phyloP scores from a whole-genome alignment of 2,888 invertebrate species.

The Sinelater perroti region DNA sequence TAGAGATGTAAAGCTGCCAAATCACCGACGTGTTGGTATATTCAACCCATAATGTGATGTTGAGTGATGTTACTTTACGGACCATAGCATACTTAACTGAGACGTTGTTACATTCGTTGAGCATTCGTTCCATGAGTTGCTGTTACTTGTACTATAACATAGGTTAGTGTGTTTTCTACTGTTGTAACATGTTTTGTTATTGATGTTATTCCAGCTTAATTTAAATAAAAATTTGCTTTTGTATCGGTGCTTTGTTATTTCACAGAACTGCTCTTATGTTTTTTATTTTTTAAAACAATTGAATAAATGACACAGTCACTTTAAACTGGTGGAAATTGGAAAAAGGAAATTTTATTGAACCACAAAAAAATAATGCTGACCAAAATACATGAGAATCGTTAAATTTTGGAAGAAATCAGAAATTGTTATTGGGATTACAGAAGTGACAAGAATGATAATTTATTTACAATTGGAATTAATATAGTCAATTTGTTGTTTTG shows the following conservation, averaged over 20 bases:
- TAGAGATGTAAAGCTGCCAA: slow-evolving; percentile 14
- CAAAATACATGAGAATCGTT: too few species aligned
- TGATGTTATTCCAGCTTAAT: slow-evolving; percentile 32
- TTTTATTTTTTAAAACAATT: too few species aligned
- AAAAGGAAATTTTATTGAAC: too few species aligned
- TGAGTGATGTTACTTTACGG: slow-evolving; percentile 9
- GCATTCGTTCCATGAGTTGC: slow-evolving; percentile 11
- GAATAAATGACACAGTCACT: too few species aligned
- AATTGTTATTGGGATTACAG: too few species aligned
- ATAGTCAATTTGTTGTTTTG: too few species aligned
- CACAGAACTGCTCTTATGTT: too few species aligned
- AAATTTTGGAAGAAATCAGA: too few species aligned
- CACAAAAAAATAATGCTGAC: too few species aligned
- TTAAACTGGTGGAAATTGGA: too few species aligned
- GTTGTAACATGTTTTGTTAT: slow-evolving; percentile 26
- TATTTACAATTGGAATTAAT: too few species aligned
- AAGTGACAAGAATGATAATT: too few species aligned
- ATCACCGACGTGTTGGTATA: slow-evolving; percentile 6
- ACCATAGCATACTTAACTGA: slow-evolving; percentile 19
- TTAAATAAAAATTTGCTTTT: slow-evolving; percentile 31
- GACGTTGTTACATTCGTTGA: neutral
- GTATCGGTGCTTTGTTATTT: neutral
- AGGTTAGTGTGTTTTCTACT: slow-evolving; percentile 20
- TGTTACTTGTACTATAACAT: slow-evolving; percentile 15
- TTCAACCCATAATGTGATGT: slow-evolving; percentile 1